Conservation (phyloP, 2,797 vertebrate genomes). For the Channa striata region DNA sequence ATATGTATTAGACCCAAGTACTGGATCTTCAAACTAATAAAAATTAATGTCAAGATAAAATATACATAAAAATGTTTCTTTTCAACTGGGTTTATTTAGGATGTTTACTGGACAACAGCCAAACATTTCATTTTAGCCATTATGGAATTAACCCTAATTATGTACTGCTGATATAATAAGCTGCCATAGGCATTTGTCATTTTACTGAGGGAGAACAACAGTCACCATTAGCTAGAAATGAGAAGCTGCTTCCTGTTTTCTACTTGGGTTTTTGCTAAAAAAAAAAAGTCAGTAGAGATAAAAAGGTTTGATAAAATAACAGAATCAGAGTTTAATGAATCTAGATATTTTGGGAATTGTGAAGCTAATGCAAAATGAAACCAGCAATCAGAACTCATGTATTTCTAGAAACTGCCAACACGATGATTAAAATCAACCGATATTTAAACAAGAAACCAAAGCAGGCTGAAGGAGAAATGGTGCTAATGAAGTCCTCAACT, state of each 20-base stretch:
- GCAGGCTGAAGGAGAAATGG: too few species aligned
- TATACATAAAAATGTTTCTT: too few species aligned
- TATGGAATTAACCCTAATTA: not conserved
- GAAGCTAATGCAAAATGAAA: not conserved
- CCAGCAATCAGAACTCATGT: not conserved
- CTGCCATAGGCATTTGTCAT: not conserved
- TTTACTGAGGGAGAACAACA: not conserved
- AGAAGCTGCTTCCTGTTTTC: not conserved
- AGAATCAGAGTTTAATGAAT: not conserved
- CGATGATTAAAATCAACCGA: too few species aligned
- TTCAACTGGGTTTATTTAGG: not conserved
- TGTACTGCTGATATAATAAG: conserved; percentile 15
- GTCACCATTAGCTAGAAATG: conserved; percentile 10
- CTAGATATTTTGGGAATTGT: not conserved
- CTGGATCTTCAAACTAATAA: conserved; percentile 3
- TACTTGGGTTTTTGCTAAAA: not conserved
- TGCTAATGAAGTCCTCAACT: too few species aligned
- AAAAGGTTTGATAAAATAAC: not conserved
- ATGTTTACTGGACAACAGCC: not conserved
- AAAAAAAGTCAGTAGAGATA: not conserved
- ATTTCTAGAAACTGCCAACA: not conserved
- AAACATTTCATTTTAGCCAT: conserved; percentile 2
- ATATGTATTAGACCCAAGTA: conserved; percentile 18
- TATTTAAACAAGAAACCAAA: too few species aligned
- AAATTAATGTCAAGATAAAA: too few species aligned